A percentile compares a stretch with the other conserved stretches of the same genome.
Conservation (phyloP, 2,888 invertebrate species). For the Hemistola chrysoprasaria region DNA sequence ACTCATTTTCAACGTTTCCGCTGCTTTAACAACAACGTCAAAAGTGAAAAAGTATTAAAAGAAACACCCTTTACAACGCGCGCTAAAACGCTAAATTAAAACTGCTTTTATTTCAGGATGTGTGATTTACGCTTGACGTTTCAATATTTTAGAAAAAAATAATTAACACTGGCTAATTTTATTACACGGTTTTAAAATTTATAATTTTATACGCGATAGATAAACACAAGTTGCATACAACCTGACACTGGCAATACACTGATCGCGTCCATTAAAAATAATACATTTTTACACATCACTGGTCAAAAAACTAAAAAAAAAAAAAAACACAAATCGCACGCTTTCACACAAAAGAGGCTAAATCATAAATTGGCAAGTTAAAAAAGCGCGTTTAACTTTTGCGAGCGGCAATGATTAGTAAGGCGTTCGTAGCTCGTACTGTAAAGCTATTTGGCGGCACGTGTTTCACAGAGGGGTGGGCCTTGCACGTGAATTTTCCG, state of each 20-base stretch:
- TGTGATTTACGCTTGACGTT: conserved; percentile 8
- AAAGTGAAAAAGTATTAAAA: conserved; percentile 37
- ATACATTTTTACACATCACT: no score
- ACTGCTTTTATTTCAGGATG: conserved; percentile 10
- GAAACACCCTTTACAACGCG: conserved; percentile 23
- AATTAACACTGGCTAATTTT: no score
- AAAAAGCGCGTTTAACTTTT: conserved; percentile 58
- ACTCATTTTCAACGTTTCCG: conserved; percentile 62
- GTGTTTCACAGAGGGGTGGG: conserved; percentile 74
- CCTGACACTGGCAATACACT: no score
- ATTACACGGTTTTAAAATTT: no score
- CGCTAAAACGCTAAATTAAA: conserved; percentile 10
- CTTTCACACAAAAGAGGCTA: conserved; percentile 32
- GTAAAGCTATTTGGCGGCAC: conserved; percentile 77
- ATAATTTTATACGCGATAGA: no score
- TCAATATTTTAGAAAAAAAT: conserved; percentile 1
- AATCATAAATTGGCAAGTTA: conserved; percentile 48
- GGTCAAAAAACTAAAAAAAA: neutral
- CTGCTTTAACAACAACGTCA: conserved; percentile 45
- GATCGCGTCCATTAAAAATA: no score
- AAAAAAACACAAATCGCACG: neutral
- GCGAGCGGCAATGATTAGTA: conserved; percentile 73
- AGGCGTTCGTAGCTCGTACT: conserved; percentile 65
- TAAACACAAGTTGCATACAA: no score
- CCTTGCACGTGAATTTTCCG: conserved; percentile 80